A percentile compares a stretch with the other conserved stretches of the same genome.
These are phyloP conservation scores for Danio kyathit DNA, from an alignment of 2,797 vertebrate species.

Conservation along the genomic window DNA sequence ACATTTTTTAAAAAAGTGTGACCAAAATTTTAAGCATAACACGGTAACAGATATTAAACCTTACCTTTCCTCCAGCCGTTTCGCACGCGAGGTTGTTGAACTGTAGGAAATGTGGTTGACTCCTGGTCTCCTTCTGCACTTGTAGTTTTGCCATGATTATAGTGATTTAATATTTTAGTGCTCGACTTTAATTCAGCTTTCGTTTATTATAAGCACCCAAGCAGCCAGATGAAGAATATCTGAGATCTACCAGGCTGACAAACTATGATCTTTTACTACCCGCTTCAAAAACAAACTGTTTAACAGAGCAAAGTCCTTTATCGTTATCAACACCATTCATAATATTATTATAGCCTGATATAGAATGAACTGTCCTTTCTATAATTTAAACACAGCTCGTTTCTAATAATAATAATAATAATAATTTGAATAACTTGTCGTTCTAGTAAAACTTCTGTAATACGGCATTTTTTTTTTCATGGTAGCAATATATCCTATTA, in stretches of 20 bases:
- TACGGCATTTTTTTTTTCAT: too few relatives aligned
- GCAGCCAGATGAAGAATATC: not conserved
- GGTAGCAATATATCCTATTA: not conserved
- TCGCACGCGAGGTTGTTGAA: conserved; percentile 79
- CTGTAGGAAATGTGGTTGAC: conserved; percentile 74
- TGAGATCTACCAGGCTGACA: not conserved
- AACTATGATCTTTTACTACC: not conserved
- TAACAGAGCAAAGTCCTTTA: conserved; percentile 8
- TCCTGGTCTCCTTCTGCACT: conserved; percentile 5
- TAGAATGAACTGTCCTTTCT: not conserved
- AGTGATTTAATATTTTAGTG: not conserved
- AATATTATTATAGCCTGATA: not conserved
- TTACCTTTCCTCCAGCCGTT: conserved; percentile 77
- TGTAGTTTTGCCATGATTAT: conserved; percentile 44
- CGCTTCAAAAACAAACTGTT: not conserved
- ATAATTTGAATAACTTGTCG: too few relatives aligned
- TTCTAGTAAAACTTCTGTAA: too few relatives aligned
- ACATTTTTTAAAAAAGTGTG: too few relatives aligned
- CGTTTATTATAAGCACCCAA: conserved; percentile 2
- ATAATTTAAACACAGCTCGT: not conserved
- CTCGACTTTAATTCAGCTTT: not conserved
- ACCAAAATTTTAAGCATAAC: not conserved
- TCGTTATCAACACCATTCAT: not conserved
- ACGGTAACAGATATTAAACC: not conserved
- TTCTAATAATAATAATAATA: not conserved